Percentiles rank a stretch among this genome's conserved stretches.
Conservation (phyloP, 2,113 vertebrate species). For the Etia nguti region DNA sequence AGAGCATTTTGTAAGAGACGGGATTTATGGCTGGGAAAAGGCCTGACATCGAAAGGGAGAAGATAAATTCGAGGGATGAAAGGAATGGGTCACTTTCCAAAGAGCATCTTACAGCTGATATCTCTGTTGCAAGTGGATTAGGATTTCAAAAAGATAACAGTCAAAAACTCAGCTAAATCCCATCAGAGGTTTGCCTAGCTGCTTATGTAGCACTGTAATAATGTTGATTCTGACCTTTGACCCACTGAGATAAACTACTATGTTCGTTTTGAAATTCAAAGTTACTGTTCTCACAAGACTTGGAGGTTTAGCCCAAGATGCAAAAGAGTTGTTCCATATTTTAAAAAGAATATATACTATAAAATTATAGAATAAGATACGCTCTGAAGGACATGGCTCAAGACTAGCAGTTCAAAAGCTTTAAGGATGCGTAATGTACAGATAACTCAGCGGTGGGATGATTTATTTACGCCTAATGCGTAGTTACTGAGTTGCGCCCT, state of each 20-base stretch:
- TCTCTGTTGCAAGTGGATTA: not conserved
- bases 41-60: not conserved
- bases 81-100: not conserved
- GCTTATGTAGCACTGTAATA: not conserved
- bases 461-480: not conserved
- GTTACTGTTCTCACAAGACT: not conserved
- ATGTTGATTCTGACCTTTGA: not conserved
- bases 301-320: not conserved
- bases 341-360: not conserved
- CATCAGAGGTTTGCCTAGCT: not conserved
- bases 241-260: not conserved
- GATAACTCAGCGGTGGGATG: not conserved
- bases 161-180: not conserved
- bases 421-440: not conserved
- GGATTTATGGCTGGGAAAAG: conserved; percentile 8
- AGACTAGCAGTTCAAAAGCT: not conserved
- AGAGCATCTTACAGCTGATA: not conserved
- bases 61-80: conserved; percentile 12
- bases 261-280: not conserved
- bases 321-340: not conserved
- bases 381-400: not conserved
- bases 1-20: conserved; percentile 12
- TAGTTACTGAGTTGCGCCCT: not conserved
- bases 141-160: not conserved
- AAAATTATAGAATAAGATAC: not conserved